Evolutionary conservation across 2,888 invertebrate species (phyloP).

Genomic region (Drosophila quinaria): DNA sequence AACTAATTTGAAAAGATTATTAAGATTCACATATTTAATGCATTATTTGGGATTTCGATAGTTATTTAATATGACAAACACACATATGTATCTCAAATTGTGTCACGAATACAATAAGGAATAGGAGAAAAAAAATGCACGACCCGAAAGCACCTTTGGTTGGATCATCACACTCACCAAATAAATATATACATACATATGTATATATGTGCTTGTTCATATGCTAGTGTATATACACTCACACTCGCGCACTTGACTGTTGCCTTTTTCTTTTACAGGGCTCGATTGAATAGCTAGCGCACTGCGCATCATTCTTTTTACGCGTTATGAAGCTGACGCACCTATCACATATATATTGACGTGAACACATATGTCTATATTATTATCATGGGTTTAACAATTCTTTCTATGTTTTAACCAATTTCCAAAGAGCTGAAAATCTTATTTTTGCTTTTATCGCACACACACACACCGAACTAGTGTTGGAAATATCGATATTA

Average conservation of each 20-base stretch:
- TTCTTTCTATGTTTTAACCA: constrained; percentile 18
- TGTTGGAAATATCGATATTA: too few species aligned
- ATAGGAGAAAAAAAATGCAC: constrained; percentile 38
- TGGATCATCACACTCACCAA: constrained; percentile 63
- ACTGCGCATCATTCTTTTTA: constrained; percentile 50
- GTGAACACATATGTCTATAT: constrained; percentile 16
- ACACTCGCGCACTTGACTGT: constrained; percentile 54
- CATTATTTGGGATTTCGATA: constrained; percentile 9
- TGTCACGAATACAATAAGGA: constrained; percentile 49
- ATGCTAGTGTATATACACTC: constrained; percentile 47
- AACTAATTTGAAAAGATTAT: not conserved
- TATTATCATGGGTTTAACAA: constrained; percentile 13
- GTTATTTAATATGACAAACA: constrained; percentile 19
- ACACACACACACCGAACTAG: too few species aligned
- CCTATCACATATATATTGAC: constrained; percentile 12
- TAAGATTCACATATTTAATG: constrained; percentile 1
- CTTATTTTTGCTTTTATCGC: constrained; percentile 38
- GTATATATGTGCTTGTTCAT: constrained; percentile 45
- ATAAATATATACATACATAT: constrained; percentile 50
- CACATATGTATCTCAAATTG: constrained; percentile 31
- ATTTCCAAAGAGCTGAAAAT: constrained; percentile 19
- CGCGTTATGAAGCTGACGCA: constrained; percentile 5
- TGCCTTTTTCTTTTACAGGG: constrained; percentile 54
- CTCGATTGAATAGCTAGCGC: constrained; percentile 49
- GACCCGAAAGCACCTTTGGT: constrained; percentile 61